Evolutionary conservation across 2,888 invertebrate species (phyloP), one percentile per base, ranked within the genome.

Genomic region (Drosophila eohydei): DNA sequence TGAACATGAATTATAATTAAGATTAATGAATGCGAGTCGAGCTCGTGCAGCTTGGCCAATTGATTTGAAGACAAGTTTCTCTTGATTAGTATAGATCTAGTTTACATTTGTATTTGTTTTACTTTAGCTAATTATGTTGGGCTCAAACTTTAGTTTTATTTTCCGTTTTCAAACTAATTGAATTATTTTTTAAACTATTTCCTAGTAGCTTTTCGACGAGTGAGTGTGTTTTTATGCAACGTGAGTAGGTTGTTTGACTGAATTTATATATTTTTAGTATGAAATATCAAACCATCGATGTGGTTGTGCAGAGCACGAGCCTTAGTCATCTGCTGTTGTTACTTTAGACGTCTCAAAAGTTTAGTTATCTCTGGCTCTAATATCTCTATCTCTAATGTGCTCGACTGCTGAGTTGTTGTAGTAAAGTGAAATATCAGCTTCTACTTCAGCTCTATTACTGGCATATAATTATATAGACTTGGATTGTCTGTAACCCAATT

Each of bases 401-500:
- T 21, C 21, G 21, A 21, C 21, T 21, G 21, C 21, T 21, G 21
- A 21, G 21, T 21, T 21, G 21, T 21, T 21, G 21, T 21, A 21
- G 1, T 21, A 21, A 21, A 21, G 21, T 21, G 21, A 21, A 21
- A 21, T 36, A 36, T 16, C 40, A 40, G n/a, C 40, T 21, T 21
- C 21, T 21, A 1, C 0, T 3, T n/a, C n/a, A n/a, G n/a, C 48
- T 12, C 14, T 14, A 6, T 21, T 52, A 6, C 12, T 2, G 36
- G 26, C 11, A 52, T 50, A 61, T 80, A 88, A 85, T 85, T 85
- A 64, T 54, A 55, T 51, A 50, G 59, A 41, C 57, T 65, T 16
- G 61, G 57, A 63, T 82, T 84, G 74, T 80, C 71, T 74, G 83
- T 89, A 82, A 87, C 82, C 88, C 88, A 84, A 81, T 89, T 87